Percentiles rank a stretch among this genome's conserved stretches.
phyloP scores from a whole-genome alignment of 1,140 invertebrate species.

The Linepithema humile region DNA sequence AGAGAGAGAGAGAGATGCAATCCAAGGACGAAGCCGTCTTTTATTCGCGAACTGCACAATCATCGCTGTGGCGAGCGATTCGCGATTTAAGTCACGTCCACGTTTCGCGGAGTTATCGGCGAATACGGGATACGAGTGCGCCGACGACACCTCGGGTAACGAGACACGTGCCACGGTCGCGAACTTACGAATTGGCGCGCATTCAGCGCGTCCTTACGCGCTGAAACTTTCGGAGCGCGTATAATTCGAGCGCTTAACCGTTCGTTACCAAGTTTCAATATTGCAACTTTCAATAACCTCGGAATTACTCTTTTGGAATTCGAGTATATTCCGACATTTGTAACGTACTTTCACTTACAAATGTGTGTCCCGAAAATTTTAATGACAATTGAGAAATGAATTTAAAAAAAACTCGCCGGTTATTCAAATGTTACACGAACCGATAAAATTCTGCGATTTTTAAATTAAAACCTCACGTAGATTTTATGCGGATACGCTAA shows the following conservation, averaged over 20 bases:
- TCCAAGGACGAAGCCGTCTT: slow-evolving; percentile 16
- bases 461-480: too few relatives aligned
- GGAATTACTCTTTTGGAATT: background rate
- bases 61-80: slow-evolving; percentile 26
- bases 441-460: too few relatives aligned
- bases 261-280: background rate
- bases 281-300: background rate
- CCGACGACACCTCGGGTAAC: slow-evolving; percentile 13
- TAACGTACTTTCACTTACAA: too few relatives aligned
- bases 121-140: slow-evolving; percentile 18
- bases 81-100: slow-evolving; percentile 49
- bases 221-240: slow-evolving; percentile 25
- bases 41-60: slow-evolving; percentile 41
- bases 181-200: slow-evolving; percentile 31
- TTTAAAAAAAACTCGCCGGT: too few relatives aligned
- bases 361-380: too few relatives aligned
- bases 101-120: slow-evolving; percentile 36
- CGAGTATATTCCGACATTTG: background rate
- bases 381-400: too few relatives aligned
- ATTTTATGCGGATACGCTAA: too few relatives aligned
- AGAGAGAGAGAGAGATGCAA: background rate
- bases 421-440: too few relatives aligned
- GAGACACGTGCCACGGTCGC: slow-evolving; percentile 34
- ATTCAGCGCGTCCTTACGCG: slow-evolving; percentile 37
- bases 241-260: slow-evolving; percentile 7